Evolutionary conservation across 2,888 invertebrate species (phyloP).

Genomic region (Abrostola triplasia): DNA sequence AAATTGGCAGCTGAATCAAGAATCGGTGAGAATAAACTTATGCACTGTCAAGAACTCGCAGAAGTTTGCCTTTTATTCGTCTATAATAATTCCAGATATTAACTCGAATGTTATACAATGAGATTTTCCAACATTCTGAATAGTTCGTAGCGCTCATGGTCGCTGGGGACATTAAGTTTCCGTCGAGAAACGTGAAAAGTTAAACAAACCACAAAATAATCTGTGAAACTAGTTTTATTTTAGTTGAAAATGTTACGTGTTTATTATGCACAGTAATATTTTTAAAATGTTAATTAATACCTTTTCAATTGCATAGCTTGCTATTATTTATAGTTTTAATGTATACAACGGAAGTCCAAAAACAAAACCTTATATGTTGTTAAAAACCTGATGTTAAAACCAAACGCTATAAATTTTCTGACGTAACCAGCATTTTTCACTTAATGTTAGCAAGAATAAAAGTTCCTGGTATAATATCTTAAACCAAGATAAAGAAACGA

Average conservation of each 20-base stretch:
- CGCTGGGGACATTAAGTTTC: conserved; percentile 19
- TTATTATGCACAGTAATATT: conserved; percentile 13
- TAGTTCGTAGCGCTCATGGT: conserved; percentile 20
- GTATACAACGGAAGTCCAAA: too few relatives aligned
- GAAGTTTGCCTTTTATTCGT: conserved; percentile 22
- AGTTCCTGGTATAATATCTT: neutral
- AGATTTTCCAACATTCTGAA: conserved; percentile 26
- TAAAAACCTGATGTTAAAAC: too few relatives aligned
- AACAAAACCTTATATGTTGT: too few relatives aligned
- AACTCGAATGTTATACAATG: conserved; percentile 27
- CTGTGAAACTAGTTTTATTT: conserved; percentile 29
- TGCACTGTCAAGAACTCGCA: conserved; percentile 2
- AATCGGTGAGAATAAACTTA: conserved; percentile 13
- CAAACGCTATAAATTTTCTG: too few relatives aligned
- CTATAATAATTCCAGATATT: conserved; percentile 28
- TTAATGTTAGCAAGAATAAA: neutral
- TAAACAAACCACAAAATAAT: conserved; percentile 43
- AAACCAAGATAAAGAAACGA: neutral
- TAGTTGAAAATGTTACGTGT: conserved; percentile 19
- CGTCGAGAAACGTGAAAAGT: conserved; percentile 33
- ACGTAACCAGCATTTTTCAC: too few relatives aligned
- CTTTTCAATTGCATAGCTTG: too few relatives aligned
- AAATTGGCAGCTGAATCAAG: too few relatives aligned
- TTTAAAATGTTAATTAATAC: neutral
- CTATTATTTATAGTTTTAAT: too few relatives aligned